Evolutionary conservation across 2,888 invertebrate species (phyloP), one percentile per base, ranked within the genome.

Genomic region (Diarsia rubi): DNA sequence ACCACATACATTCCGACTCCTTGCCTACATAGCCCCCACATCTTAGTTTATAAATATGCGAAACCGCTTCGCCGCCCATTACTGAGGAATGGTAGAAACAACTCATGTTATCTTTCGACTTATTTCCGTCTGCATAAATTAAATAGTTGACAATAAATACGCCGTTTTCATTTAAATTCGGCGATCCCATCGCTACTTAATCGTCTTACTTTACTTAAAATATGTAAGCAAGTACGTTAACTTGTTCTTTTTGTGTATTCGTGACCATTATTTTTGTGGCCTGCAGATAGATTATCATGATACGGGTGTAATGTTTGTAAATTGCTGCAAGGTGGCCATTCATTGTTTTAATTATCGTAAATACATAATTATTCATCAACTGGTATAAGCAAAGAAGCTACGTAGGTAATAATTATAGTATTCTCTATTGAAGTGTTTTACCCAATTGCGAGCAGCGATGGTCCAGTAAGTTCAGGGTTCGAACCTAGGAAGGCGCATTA

Each of bases 61-160:
- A 94, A 94, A 93, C 93, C 89, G 88, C 88, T 91, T 88, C 86
- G 89, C 89, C 87, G 90, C 90, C 93, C 94, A 94, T 94, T 94
- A 93, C 91, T 73, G 89, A 86, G 86, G 90, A 91, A 94, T 93
- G 92, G 93, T 93, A 93, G 92, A 92, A 94, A 93, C 95, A 88
- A 90, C 94, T 94, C 88, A 89, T 91, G 93, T 94, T 95, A 95
- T 96, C 95, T 94, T 92, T 91, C 59, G 49, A 80, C 86, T 91
- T 90, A 92, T 94, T 95, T 96, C 95, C 95, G 94, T 90, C 92
- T 85, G 95, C 93, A 95, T 96, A 95, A 90, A 94, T 95, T 95
- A 95, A 60, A 42, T 59, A 67, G 86, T 87, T 88, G 87, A 88
- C 87, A 88, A 86, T 83, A 83, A 71, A 83, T 78, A 75, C 69